Evolutionary conservation across 1,140 invertebrate genomes (phyloP), one percentile per base, ranked within the genome.

Genomic region (Yoshiicerus persimilis): DNA sequence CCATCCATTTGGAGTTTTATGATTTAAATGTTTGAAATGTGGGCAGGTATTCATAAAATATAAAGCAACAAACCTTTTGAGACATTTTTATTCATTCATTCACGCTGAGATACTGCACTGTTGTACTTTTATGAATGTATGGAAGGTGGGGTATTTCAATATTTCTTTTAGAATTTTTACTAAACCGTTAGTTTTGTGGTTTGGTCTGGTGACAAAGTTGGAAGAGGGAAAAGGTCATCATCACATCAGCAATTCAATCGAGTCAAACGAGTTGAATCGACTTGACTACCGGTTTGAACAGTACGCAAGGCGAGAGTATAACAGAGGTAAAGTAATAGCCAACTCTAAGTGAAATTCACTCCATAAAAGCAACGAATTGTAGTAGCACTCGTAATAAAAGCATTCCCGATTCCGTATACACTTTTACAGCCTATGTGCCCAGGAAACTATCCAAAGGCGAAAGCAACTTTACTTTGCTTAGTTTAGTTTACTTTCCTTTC

Each of bases 291-390:
- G 32, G 16, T 80, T n/a, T 10, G 32, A 36, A 36, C 30, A 36
- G 75, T 32, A 80, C 75, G 32, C 30, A 36, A 80, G 30, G 75
- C 34, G 34, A 80, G 16, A 38, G 30, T 4, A 77, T 38, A 38
- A 80, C 32, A 32, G 30, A 70, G 30, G 16, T 80, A 80, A 80
- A 80, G 75, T 80, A 80, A 80, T 80, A 80, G 16, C 32, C 30
- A 80, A 80, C 75, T 80, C 32, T 80, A 80, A 32, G 32, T 80
- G 75, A 80, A 80, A 80, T 80, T 80, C 32, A 34, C 75, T 38
- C 75, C 75, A 80, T 80, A 34, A 80, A 36, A 80, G 32, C 27
- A 34, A 80, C 20, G 30, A 80, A 80, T 80, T 80, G 32, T 34
- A 36, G 75, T 16, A 80, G n/a, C 32, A 23, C 32, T 80, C 75